Conservation (phyloP, 2,113 vertebrate genomes). For the Xerus inauris region DNA sequence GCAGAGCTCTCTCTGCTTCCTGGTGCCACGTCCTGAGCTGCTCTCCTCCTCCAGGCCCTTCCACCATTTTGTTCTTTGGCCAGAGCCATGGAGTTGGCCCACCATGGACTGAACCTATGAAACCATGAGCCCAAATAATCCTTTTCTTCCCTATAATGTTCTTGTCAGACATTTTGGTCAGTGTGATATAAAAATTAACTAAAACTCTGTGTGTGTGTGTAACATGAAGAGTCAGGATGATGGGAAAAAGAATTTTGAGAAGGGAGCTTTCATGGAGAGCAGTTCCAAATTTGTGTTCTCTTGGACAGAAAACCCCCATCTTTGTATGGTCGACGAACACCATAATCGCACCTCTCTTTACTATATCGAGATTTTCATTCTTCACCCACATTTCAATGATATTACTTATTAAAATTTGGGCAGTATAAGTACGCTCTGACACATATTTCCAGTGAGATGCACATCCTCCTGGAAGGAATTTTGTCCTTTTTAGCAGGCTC, state of each 20-base stretch:
- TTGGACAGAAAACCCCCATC: background rate
- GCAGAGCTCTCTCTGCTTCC: too few species aligned
- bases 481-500: background rate
- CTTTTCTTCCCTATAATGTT: too few species aligned
- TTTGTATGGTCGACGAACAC: background rate
- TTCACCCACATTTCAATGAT: background rate
- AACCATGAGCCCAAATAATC: too few species aligned
- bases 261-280: accelerated
- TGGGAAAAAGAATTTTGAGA: too few species aligned
- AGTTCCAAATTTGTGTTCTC: background rate
- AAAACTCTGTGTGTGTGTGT: too few species aligned
- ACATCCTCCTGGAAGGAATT: background rate
- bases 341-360: background rate
- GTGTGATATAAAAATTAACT: too few species aligned
- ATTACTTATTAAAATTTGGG: background rate
- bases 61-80: too few species aligned
- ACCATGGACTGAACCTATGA: too few species aligned
- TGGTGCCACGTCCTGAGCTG: too few species aligned
- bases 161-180: too few species aligned
- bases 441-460: background rate
- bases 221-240: background rate
- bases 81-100: too few species aligned
- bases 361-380: background rate
- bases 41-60: too few species aligned
- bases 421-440: background rate